Evolutionary conservation across 2,888 invertebrate genomes (phyloP), one percentile per base, ranked within the genome.

Genomic region (Drosophila phalerata): DNA sequence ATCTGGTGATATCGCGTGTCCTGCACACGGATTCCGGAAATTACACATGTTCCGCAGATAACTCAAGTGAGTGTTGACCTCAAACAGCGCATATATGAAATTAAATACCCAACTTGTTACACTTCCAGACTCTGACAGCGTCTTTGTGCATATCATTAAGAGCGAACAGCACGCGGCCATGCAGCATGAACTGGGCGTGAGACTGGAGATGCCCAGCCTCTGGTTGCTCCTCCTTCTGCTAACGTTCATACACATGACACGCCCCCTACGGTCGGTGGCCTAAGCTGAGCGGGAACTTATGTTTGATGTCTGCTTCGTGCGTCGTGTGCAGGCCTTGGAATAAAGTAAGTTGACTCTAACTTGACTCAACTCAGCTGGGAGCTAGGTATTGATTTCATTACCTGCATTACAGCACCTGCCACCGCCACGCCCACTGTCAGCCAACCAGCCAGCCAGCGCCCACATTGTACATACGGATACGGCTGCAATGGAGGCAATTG

Each of bases 21-120:
- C 77, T 88, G 78, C 86, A 91, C 77, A 88, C 97, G 96, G 91
- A 91, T 74, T 91, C 91, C 48, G 97, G 97, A 85, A 97, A 97
- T 94, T 98, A 97, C 92, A 97, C 97, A 68, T 97, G 97, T 92
- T 96, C 96, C 83, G 97, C 97, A 63, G 96, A 96, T 91, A 96
- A 96, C 92, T 96, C 96, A 89, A 95, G 95, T 95, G 83, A 91
- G 91, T 89, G 63, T 22, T 68, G 51, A 57, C 51, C 43, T 34
- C 34, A 22, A 6, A n/a, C 25, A 9, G 9, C 19, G 6, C 37
- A 9, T n/a, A 34, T 8, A 11, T 34, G 42, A 13, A 55, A 48
- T 47, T 38, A 56, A 51, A 45, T 55, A 43, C 40, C 42, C 30
- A 56, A 30, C 32, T 38, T 40, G 15, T 28, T 40, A 25, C 28